phyloP scores from a whole-genome alignment of 2,797 vertebrate species.

The Linurgus olivaceus region DNA sequence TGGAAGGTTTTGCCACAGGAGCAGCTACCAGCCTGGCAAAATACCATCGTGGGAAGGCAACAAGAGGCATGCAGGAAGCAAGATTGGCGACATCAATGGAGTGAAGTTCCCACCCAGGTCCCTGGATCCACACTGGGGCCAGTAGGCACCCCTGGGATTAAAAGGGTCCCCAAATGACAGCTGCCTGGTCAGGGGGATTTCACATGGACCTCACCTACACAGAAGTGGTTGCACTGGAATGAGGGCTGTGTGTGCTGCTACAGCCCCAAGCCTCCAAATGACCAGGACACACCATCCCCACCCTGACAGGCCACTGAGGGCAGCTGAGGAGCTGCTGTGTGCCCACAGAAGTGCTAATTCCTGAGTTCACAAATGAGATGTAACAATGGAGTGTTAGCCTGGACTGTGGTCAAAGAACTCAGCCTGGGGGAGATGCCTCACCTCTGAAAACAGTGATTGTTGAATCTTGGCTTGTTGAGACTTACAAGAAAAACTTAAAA shows the following conservation, averaged over 20 bases:
- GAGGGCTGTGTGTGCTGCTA: not conserved
- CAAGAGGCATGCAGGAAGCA: not conserved
- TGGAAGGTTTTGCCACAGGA: slow-evolving; percentile 20
- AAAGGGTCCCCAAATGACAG: not conserved
- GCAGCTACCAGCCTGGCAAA: not conserved
- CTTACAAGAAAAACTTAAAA: not conserved
- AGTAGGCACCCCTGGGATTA: not conserved
- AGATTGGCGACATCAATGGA: rapidly evolving
- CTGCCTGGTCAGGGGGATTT: not conserved
- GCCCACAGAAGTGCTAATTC: not conserved
- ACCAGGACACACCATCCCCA: rapidly evolving
- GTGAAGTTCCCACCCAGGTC: not conserved
- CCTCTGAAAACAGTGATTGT: not conserved
- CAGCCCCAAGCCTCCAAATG: not conserved
- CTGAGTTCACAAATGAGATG: not conserved
- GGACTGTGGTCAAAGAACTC: not conserved
- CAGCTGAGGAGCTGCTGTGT: not conserved
- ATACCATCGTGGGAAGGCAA: not conserved
- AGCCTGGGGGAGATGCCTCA: not conserved
- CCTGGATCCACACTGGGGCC: not conserved
- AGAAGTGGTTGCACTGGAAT: not conserved
- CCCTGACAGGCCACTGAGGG: rapidly evolving
- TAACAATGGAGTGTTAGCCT: not conserved
- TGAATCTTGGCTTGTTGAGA: not conserved
- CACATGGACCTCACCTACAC: not conserved